Evolutionary conservation across 1,140 invertebrate genomes (phyloP).

Genomic region (Drosophila quadrilineata): DNA sequence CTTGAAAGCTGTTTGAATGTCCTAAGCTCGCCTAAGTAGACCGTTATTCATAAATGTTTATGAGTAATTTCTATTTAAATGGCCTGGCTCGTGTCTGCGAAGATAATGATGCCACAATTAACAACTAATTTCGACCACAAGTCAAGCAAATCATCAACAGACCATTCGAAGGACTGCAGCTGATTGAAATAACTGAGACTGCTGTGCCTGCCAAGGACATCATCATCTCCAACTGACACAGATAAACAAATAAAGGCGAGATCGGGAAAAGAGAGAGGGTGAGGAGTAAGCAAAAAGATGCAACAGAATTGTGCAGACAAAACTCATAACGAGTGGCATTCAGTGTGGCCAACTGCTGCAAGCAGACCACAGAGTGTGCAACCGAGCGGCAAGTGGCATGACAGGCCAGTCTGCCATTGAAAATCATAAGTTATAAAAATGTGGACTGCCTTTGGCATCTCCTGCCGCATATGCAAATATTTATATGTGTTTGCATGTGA

Average conservation of each 20-base stretch:
- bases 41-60: slow-evolving; percentile 40
- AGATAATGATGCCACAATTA: not conserved
- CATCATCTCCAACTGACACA: slow-evolving; percentile 17
- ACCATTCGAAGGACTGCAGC: slow-evolving; percentile 8
- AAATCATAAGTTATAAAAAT: slow-evolving; percentile 51
- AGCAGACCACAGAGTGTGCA: slow-evolving; percentile 6
- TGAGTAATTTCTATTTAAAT: slow-evolving; percentile 51
- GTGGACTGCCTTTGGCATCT: slow-evolving; percentile 32
- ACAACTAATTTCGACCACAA: slow-evolving; percentile 17
- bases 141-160: slow-evolving; percentile 3
- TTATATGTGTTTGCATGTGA: not conserved
- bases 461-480: slow-evolving; percentile 35
- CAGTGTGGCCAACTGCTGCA: slow-evolving; percentile 33
- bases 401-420: slow-evolving; percentile 2
- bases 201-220: slow-evolving; percentile 3
- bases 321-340: not conserved
- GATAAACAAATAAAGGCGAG: slow-evolving; percentile 3
- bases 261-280: not conserved
- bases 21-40: slow-evolving; percentile 33
- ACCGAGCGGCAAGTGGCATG: slow-evolving; percentile 7
- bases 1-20: slow-evolving; percentile 41
- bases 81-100: slow-evolving; percentile 14
- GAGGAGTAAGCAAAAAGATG: slow-evolving; percentile 6
- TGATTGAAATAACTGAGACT: slow-evolving; percentile 21
- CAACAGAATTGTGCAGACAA: slow-evolving; percentile 15